Conservation (phyloP, 1,140 invertebrate species). For the Trissolcus basalis region DNA sequence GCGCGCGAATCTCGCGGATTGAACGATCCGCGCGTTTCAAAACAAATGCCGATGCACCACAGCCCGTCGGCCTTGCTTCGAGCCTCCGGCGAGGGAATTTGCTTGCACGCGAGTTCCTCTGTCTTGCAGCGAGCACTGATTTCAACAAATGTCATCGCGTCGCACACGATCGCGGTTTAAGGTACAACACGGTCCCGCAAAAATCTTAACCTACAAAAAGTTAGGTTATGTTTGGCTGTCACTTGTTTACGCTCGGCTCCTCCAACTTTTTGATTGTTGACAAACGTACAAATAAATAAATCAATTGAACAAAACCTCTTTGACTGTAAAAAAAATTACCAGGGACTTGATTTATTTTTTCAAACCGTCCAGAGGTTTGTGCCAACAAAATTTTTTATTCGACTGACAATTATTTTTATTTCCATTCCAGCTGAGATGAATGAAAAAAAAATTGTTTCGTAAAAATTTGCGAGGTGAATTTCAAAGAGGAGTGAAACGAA, state of each 20-base stretch:
- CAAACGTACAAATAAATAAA: too few relatives aligned
- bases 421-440: too few relatives aligned
- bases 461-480: too few relatives aligned
- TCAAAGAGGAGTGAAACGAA: too few relatives aligned
- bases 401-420: too few relatives aligned
- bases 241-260: constrained; percentile 18
- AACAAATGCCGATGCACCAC: constrained; percentile 3
- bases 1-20: background rate
- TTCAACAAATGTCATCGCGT: constrained; percentile 66
- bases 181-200: constrained; percentile 48
- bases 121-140: constrained; percentile 2
- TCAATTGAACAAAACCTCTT: background rate
- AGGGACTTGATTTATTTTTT: too few relatives aligned
- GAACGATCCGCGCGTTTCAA: constrained; percentile 1
- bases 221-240: constrained; percentile 28
- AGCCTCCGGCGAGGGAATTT: background rate
- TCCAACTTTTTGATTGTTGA: background rate
- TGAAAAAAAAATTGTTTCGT: too few relatives aligned
- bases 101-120: constrained; percentile 13
- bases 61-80: background rate
- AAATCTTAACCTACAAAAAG: constrained; percentile 35
- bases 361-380: too few relatives aligned
- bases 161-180: constrained; percentile 66
- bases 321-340: background rate
- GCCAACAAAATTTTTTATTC: too few relatives aligned